Evolutionary conservation across 2,113 vertebrate genomes (phyloP).

Genomic region (Chaetodon auriga): DNA sequence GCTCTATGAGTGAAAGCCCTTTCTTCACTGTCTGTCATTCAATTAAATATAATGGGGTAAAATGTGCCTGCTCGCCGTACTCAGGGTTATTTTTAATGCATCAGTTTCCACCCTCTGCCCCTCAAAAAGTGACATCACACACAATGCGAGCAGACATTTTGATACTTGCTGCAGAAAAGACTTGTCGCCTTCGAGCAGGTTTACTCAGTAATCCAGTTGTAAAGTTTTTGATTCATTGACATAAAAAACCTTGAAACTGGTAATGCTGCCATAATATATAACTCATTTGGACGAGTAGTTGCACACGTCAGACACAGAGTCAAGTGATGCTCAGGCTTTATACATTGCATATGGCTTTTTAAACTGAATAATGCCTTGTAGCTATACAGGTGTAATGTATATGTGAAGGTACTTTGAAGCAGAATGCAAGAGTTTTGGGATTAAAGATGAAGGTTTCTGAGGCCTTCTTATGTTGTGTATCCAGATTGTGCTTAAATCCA

Average conservation of each 20-base stretch:
- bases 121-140: slow-evolving; percentile 38
- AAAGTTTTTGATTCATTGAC: slow-evolving; percentile 11
- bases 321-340: neutral
- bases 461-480: neutral
- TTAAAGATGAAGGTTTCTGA: slow-evolving; percentile 12
- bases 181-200: slow-evolving; percentile 3
- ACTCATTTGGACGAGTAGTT: neutral
- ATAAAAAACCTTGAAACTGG: neutral
- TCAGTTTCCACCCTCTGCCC: slow-evolving; percentile 9
- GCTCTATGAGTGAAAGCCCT: slow-evolving; percentile 38
- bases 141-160: slow-evolving; percentile 30
- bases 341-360: neutral
- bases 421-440: neutral
- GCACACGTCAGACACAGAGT: neutral
- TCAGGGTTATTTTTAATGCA: slow-evolving; percentile 46
- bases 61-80: slow-evolving; percentile 25
- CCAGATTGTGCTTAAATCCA: slow-evolving; percentile 31
- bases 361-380: neutral
- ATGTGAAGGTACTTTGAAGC: neutral
- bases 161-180: slow-evolving; percentile 27
- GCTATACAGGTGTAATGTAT: neutral
- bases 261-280: neutral
- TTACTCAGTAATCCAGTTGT: slow-evolving; percentile 20
- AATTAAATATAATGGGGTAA: slow-evolving; percentile 39
- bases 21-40: slow-evolving; percentile 37